phyloP scores from a whole-genome alignment of 2,797 vertebrate species.

The Iguana delicatissima region DNA sequence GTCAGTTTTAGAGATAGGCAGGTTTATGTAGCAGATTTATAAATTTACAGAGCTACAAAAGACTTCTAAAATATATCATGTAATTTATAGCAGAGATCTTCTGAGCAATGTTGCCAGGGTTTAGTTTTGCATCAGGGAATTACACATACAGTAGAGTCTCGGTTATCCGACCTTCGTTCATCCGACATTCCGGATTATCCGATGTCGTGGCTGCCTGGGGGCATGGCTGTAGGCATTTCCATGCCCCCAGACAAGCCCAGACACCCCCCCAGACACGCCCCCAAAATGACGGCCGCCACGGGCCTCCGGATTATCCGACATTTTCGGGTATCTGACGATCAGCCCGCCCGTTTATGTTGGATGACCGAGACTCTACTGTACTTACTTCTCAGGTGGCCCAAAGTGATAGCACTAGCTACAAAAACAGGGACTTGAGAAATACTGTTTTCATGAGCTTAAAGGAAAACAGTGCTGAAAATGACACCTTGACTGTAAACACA shows the following conservation, averaged over 20 bases:
- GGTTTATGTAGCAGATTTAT: not conserved
- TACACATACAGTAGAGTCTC: constrained; percentile 41
- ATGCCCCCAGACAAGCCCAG: too few relatives aligned
- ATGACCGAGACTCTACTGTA: too few relatives aligned
- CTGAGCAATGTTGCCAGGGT: constrained; percentile 48
- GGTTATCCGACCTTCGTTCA: too few relatives aligned
- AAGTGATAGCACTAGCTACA: constrained; percentile 42
- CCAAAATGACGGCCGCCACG: too few relatives aligned
- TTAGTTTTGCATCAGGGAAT: constrained; percentile 63
- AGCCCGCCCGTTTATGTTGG: too few relatives aligned
- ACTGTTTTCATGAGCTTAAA: not conserved
- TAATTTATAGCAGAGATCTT: constrained; percentile 63
- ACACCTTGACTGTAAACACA: too few relatives aligned
- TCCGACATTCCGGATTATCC: too few relatives aligned
- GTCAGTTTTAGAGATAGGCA: not conserved
- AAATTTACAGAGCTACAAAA: constrained; percentile 4
- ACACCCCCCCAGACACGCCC: too few relatives aligned
- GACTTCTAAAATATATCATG: constrained; percentile 56
- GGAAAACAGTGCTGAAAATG: not conserved
- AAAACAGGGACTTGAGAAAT: constrained; percentile 1
- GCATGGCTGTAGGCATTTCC: too few relatives aligned
- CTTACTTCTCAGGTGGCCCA: constrained; percentile 52
- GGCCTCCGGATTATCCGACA: too few relatives aligned
- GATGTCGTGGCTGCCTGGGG: too few relatives aligned
- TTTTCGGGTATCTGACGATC: too few relatives aligned